Base-by-base conservation (phyloP, 2,888 invertebrate species). In the Uloborus plumipes region DNA sequence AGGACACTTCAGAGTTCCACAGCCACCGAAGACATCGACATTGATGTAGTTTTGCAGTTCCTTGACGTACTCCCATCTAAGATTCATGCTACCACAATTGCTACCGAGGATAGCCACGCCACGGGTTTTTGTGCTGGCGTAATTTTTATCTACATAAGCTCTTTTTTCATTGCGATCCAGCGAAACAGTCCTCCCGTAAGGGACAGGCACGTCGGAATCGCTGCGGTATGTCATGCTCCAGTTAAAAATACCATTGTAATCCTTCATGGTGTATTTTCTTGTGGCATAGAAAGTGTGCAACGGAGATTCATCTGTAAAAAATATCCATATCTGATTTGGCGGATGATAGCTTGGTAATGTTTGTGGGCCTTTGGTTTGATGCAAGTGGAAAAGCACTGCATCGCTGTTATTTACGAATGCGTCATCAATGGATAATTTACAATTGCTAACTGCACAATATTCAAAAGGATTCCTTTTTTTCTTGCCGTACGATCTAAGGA, bases 291-390 rank as follows among this genome's bases (percentile, higher is more conserved):
- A 93, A 0, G 92, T 91, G 86, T 93, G 89, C 14, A 87, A 87
- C 0, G 94, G 93, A 20, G 93, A 92, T 88, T 94, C 94, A 86
- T 94, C 94, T 0, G 91, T 93, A 75, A 93, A 88, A 86, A 93
- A 93, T 62, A 94, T 91, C 94, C 94, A 94, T 85, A 92, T 91
- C 88, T 94, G 94, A 2, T 87, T 84, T 0, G 86, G 87, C 2
- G 89, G 89, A 69, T 90, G 89, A 31, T 89, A 89, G 39, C 87
- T 87, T 2, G 93, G 93, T 58, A 93, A 88, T 51, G 91, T 91
- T 0, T 90, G 85, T 0, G 90, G 87, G 16, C 88, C 88, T 61
- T 87, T 88, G 16, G 89, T 90, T 39, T 90, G 87, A 84, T 92
- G 92, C 59, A 93, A 87, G 86, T 92, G 93, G 86, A 92, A 91